Percentiles rank a stretch among this genome's conserved stretches.
phyloP scores from a whole-genome alignment of 2,113 vertebrate species.

The Thamnophis sirtalis region DNA sequence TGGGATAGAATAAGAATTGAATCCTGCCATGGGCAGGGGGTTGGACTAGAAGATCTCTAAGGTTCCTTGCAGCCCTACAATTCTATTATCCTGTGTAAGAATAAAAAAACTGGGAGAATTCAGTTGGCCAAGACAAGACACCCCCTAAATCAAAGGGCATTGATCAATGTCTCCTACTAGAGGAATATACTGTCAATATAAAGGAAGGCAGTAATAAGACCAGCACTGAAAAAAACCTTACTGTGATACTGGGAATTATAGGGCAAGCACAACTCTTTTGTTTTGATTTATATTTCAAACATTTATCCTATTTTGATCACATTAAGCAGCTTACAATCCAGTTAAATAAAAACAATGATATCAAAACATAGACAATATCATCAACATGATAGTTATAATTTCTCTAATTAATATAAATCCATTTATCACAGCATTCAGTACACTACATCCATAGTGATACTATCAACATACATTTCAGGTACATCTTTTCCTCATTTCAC shows the following conservation, averaged over 20 bases:
- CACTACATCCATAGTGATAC: neutral
- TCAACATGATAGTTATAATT: neutral
- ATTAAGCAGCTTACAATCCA: neutral
- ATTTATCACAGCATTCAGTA: neutral
- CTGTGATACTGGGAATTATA: neutral
- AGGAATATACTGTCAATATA: neutral
- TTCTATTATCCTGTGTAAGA: neutral
- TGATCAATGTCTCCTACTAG: neutral
- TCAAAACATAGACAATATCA: neutral
- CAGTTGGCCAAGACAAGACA: neutral
- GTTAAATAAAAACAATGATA: neutral
- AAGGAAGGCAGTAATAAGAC: neutral
- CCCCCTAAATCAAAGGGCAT: neutral
- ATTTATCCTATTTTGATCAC: neutral
- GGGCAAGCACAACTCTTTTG: neutral
- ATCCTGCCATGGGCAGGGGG: neutral
- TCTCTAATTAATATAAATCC: neutral
- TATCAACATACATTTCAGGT: neutral
- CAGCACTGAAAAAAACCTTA: neutral
- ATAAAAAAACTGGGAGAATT: neutral
- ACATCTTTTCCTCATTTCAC: neutral
- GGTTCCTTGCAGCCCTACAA: neutral
- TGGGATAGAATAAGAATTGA: neutral
- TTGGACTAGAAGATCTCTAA: neutral
- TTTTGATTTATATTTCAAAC: neutral